phyloP scores from a whole-genome alignment of 2,113 vertebrate genomes.

The Platichthys stellatus region DNA sequence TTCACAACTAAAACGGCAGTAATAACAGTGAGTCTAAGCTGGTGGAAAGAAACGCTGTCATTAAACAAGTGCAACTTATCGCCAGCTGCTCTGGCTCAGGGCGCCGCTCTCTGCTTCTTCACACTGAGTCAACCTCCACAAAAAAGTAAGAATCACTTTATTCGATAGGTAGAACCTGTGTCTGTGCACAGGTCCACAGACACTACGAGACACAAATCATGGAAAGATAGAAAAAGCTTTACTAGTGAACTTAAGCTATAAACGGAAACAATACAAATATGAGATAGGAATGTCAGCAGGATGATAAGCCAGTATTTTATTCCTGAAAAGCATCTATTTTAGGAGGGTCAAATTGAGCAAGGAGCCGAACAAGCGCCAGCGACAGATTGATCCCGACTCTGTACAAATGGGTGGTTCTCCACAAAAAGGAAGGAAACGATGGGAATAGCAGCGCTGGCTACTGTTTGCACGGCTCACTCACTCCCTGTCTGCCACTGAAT shows the following conservation, averaged over 20 bases:
- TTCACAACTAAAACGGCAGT: neutral
- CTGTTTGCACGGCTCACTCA: conserved; percentile 48
- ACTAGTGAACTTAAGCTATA: neutral
- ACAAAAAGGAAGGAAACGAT: conserved; percentile 61
- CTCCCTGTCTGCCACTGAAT: conserved; percentile 46
- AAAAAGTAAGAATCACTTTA: neutral
- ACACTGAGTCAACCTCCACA: neutral
- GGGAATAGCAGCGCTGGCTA: conserved; percentile 44
- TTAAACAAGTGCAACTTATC: conserved; percentile 26
- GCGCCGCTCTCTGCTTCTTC: neutral
- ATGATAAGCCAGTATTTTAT: neutral
- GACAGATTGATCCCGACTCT: neutral
- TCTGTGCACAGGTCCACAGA: neutral
- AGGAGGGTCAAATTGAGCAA: neutral
- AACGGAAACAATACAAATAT: neutral
- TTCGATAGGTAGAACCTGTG: conserved; percentile 6
- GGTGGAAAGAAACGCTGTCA: conserved; percentile 6
- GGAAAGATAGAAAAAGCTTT: neutral
- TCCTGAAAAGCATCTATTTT: conserved; percentile 25
- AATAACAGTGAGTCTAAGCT: neutral
- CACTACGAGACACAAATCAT: neutral
- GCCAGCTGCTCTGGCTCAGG: conserved; percentile 21
- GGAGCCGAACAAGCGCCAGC: neutral
- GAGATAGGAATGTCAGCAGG: conserved; percentile 5
- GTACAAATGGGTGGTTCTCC: conserved; percentile 36